phyloP scores from a whole-genome alignment of 2,797 vertebrate genomes.

The Chloroceryle inda region DNA sequence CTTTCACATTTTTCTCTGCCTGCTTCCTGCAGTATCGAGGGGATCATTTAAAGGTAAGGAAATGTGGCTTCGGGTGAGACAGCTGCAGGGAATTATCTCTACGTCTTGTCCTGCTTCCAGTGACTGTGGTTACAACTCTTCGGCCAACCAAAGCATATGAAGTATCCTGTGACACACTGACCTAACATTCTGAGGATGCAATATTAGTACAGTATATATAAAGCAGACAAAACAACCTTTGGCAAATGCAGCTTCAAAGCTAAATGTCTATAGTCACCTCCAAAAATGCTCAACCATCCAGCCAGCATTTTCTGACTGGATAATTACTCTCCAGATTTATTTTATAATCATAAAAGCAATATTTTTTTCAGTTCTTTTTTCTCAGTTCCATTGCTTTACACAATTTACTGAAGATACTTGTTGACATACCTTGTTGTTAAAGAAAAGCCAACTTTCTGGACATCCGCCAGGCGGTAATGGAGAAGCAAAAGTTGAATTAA shows the following conservation, averaged over 20 bases:
- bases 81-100: background rate
- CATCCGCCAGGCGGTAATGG: conserved; percentile 10
- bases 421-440: conserved; percentile 41
- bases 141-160: background rate
- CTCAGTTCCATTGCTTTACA: background rate
- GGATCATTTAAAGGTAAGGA: background rate
- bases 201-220: fast-evolving
- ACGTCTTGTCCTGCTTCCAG: background rate
- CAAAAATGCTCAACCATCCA: background rate
- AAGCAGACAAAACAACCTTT: background rate
- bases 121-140: background rate
- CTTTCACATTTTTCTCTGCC: background rate
- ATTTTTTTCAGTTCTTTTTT: background rate
- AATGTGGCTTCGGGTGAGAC: background rate
- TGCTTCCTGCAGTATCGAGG: background rate
- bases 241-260: background rate
- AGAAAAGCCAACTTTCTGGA: conserved; percentile 18
- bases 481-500: background rate
- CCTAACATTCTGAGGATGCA: background rate
- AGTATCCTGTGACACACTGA: background rate
- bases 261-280: background rate
- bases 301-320: background rate
- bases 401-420: background rate
- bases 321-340: background rate
- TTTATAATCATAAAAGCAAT: background rate